phyloP scores from a whole-genome alignment of 2,113 vertebrate genomes.

The Chloropsis cyanopogon region DNA sequence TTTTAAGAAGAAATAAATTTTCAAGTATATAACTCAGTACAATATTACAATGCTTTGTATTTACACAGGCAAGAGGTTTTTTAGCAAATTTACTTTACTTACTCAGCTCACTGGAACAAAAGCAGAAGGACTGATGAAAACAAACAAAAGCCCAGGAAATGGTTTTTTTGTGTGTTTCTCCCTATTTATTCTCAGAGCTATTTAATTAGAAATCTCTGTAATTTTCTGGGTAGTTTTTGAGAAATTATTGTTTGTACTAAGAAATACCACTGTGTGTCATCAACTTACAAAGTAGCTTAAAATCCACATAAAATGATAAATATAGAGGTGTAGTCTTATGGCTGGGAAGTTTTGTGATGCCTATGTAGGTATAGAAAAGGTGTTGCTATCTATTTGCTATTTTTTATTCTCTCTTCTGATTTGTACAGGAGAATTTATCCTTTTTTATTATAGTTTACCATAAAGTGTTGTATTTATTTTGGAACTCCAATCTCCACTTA shows the following conservation, averaged over 20 bases:
- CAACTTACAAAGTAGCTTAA: background rate
- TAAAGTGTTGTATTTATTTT: conserved; percentile 77
- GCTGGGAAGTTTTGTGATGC: conserved; percentile 61
- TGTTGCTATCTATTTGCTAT: conserved; percentile 75
- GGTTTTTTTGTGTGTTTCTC: background rate
- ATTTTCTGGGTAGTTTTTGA: conserved; percentile 13
- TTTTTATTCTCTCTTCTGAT: conserved; percentile 80
- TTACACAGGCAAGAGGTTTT: background rate
- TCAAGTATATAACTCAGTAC: background rate
- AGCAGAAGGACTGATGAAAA: background rate
- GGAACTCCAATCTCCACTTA: conserved; percentile 44
- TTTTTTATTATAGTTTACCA: conserved; percentile 73
- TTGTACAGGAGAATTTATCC: conserved; percentile 77
- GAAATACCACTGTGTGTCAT: background rate
- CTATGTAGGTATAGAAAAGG: conserved; percentile 60
- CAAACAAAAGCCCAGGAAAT: background rate
- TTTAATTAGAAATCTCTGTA: background rate
- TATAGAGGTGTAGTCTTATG: background rate
- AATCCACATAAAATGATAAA: conserved; percentile 9
- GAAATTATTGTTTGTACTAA: background rate
- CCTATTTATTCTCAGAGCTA: background rate
- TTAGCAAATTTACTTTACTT: conserved; percentile 4
- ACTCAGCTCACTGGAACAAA: conserved; percentile 12
- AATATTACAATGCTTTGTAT: background rate
- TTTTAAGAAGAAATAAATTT: background rate